Percentiles rank a stretch among this genome's conserved stretches.
phyloP scores from a whole-genome alignment of 2,888 invertebrate genomes.

The Parochlus steinenii region DNA sequence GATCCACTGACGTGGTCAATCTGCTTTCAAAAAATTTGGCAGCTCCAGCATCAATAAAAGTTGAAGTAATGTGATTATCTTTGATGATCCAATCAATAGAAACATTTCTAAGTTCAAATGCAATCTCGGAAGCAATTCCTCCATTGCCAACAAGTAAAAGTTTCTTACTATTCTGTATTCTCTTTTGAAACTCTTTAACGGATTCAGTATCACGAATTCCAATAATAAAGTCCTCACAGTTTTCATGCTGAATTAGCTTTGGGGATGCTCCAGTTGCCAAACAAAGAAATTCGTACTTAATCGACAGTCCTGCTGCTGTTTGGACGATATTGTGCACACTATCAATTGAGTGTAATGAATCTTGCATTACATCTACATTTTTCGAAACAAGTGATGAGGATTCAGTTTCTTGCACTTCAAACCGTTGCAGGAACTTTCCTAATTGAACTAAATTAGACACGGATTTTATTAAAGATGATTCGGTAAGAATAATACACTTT shows the following conservation, averaged over 20 bases:
- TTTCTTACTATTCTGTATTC: constrained; percentile 47
- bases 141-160: constrained; percentile 90
- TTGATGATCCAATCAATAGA: constrained; percentile 88
- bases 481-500: constrained; percentile 58
- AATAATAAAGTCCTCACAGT: constrained; percentile 44
- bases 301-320: constrained; percentile 35
- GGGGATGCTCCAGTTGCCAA: constrained; percentile 84
- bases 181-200: constrained; percentile 57
- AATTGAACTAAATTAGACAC: constrained; percentile 70
- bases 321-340: constrained; percentile 21
- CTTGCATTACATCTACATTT: constrained; percentile 51
- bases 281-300: constrained; percentile 68
- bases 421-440: constrained; percentile 67
- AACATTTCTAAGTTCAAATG: constrained; percentile 68
- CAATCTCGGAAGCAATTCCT: constrained; percentile 94
- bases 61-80: constrained; percentile 80
- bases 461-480: constrained; percentile 75
- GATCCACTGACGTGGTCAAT: constrained; percentile 22
- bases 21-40: constrained; percentile 72
- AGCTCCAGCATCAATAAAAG: constrained; percentile 91
- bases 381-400: constrained; percentile 41
- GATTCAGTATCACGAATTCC: constrained; percentile 94
- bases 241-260: constrained; percentile 47
- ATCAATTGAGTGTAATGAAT: constrained; percentile 36
- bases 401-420: constrained; percentile 68